phyloP scores from a whole-genome alignment of 1,140 invertebrate species.

The Lordiphosa mommai region DNA sequence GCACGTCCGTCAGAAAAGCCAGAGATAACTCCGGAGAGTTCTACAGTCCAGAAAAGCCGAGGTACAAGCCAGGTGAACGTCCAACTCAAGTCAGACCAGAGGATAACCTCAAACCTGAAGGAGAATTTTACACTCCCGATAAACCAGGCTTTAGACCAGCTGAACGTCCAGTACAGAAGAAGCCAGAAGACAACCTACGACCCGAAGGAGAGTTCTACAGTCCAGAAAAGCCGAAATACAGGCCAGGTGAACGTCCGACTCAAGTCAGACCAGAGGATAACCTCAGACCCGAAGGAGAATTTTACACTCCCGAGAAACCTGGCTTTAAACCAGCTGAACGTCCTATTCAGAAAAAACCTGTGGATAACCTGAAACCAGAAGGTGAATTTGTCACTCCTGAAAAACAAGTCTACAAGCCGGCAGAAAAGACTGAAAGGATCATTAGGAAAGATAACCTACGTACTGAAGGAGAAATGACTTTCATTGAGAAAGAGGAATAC shows the following conservation, averaged over 20 bases:
- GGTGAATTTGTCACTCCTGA: conserved; percentile 81
- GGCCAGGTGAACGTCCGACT: conserved; percentile 81
- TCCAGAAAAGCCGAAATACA: conserved; percentile 78
- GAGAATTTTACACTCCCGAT: conserved; percentile 44
- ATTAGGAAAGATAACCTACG: conserved; percentile 81
- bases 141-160: conserved; percentile 73
- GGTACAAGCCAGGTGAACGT: conserved; percentile 6
- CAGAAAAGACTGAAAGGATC: conserved; percentile 73
- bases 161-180: conserved; percentile 81
- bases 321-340: conserved; percentile 81
- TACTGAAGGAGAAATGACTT: conserved; percentile 80
- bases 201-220: conserved; percentile 82
- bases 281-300: conserved; percentile 36
- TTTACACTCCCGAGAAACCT: conserved; percentile 73
- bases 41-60: conserved; percentile 78
- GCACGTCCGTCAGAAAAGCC: conserved; percentile 18
- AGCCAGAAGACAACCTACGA: conserved; percentile 81
- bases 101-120: conserved; percentile 49
- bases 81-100: conserved; percentile 9
- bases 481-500: conserved; percentile 82
- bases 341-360: conserved; percentile 56
- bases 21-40: no score
- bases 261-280: conserved; percentile 81
- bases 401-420: conserved; percentile 79
- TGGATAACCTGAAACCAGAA: conserved; percentile 80